phyloP scores from a whole-genome alignment of 2,113 vertebrate species.

The Sebastes fasciatus region DNA sequence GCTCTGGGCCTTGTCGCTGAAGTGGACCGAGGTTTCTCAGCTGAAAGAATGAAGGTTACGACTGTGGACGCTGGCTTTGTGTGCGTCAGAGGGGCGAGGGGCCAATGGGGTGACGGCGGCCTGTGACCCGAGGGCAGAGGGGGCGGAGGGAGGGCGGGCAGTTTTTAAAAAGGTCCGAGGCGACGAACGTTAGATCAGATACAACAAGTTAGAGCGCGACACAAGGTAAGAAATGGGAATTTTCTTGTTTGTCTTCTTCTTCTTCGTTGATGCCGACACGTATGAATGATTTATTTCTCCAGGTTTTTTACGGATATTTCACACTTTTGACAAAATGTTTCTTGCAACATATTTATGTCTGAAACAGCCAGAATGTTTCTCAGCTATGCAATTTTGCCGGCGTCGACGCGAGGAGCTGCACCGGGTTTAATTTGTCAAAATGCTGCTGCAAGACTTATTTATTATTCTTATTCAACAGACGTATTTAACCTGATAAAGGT shows the following conservation, averaged over 20 bases:
- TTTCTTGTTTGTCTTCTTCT: too few species aligned
- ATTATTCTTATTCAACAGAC: neutral
- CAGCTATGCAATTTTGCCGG: neutral
- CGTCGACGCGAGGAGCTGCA: too few species aligned
- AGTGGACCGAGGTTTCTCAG: slow-evolving; percentile 69
- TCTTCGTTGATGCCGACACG: neutral
- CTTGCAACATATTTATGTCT: neutral
- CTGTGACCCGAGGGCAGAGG: neutral
- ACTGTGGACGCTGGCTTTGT: neutral
- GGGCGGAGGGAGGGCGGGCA: neutral
- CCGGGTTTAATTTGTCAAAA: neutral
- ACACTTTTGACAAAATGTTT: neutral
- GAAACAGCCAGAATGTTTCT: neutral
- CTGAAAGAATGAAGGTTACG: slow-evolving; percentile 75
- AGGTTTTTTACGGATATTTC: neutral
- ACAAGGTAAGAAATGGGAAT: slow-evolving; percentile 65
- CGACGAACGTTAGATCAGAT: neutral
- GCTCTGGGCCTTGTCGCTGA: neutral
- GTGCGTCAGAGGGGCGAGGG: slow-evolving; percentile 58
- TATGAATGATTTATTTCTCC: rapidly evolving
- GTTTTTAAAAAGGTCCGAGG: slow-evolving; percentile 68
- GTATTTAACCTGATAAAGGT: neutral
- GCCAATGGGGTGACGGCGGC: slow-evolving; percentile 36
- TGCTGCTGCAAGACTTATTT: neutral
- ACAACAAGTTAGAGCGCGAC: neutral